Evolutionary conservation across 2,888 invertebrate species (phyloP).

Genomic region (Drosophila tripunctata): DNA sequence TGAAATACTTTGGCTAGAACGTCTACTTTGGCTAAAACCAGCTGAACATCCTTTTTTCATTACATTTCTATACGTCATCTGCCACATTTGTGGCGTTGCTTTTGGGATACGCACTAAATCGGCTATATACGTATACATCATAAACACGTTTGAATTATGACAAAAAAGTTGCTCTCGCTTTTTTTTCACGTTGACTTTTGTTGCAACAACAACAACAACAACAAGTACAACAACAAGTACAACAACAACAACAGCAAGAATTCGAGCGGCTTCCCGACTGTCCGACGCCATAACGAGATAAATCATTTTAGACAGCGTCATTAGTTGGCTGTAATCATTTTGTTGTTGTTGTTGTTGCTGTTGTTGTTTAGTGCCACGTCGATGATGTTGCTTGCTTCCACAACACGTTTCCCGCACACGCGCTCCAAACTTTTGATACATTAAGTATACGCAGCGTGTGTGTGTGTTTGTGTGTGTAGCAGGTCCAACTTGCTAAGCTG

Average conservation of each 20-base stretch:
- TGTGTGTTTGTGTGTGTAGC: slow-evolving; percentile 2
- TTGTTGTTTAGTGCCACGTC: slow-evolving; percentile 21
- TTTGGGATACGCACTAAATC: slow-evolving; percentile 58
- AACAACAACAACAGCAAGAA: slow-evolving; percentile 13
- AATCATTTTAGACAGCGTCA: slow-evolving; percentile 82
- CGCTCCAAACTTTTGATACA: slow-evolving; percentile 63
- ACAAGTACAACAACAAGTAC: slow-evolving; percentile 2
- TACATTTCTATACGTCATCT: no score
- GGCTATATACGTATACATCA: slow-evolving; percentile 71
- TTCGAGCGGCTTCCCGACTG: slow-evolving; percentile 26
- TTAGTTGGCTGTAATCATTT: slow-evolving; percentile 81
- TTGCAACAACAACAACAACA: slow-evolving; percentile 42
- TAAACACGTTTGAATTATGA: slow-evolving; percentile 78
- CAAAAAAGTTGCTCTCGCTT: slow-evolving; percentile 43
- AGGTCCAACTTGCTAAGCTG: slow-evolving; percentile 27
- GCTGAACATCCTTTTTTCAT: no score
- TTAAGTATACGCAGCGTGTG: slow-evolving; percentile 48
- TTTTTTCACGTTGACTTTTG: slow-evolving; percentile 73
- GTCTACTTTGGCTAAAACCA: no score
- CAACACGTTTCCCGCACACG: slow-evolving; percentile 25
- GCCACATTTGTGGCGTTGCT: no score
- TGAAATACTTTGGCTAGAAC: no score
- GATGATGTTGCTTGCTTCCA: slow-evolving; percentile 35
- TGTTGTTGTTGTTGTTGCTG: slow-evolving; percentile 38
- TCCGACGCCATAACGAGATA: slow-evolving; percentile 73